Conservation (phyloP, 2,888 invertebrate genomes). For the Pterostichus madidus region DNA sequence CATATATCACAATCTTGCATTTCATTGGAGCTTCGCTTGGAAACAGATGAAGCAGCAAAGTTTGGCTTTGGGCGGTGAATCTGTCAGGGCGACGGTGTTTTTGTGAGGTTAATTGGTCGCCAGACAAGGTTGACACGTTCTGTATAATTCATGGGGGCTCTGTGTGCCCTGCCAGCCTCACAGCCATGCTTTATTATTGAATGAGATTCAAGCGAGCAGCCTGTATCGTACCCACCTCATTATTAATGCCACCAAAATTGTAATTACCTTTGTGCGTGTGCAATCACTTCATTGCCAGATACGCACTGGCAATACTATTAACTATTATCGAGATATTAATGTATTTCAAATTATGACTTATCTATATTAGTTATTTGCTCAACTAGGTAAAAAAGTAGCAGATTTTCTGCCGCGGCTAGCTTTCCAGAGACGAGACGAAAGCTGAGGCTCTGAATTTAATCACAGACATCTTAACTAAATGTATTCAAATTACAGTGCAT, state of each 20-base stretch:
- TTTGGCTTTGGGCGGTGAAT: neutral
- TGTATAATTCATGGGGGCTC: conserved; percentile 73
- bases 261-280: conserved; percentile 61
- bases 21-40: too few species aligned
- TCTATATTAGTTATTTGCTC: too few species aligned
- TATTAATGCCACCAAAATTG: conserved; percentile 59
- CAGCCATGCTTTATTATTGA: conserved; percentile 56
- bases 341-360: too few species aligned
- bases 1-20: too few species aligned
- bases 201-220: conserved; percentile 49
- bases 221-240: conserved; percentile 19
- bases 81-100: conserved; percentile 70
- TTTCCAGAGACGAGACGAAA: too few species aligned
- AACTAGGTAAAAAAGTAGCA: too few species aligned
- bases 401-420: too few species aligned
- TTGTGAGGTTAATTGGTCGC: conserved; percentile 74
- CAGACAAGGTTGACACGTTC: conserved; percentile 73
- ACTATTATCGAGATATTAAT: neutral
- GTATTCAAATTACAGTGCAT: too few species aligned
- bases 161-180: neutral
- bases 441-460: too few species aligned
- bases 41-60: too few species aligned
- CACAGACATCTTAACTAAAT: too few species aligned
- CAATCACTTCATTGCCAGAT: conserved; percentile 21
- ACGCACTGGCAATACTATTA: neutral